Percentiles rank a stretch among this genome's conserved stretches.
phyloP scores from a whole-genome alignment of 2,797 vertebrate species.

The Melanotaenia pygmaea region DNA sequence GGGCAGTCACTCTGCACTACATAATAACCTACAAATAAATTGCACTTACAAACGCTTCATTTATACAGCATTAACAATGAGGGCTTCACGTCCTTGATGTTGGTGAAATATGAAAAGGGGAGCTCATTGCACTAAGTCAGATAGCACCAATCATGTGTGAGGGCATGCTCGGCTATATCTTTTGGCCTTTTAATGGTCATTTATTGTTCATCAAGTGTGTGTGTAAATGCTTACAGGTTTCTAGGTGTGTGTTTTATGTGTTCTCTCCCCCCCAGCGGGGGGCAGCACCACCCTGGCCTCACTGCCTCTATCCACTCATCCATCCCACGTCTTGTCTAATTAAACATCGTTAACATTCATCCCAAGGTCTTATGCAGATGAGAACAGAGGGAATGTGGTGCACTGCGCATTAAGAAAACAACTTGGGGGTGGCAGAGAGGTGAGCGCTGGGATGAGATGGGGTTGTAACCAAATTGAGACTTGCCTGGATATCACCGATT shows the following conservation, averaged over 20 bases:
- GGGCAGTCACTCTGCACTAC: slow-evolving; percentile 58
- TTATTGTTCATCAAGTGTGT: slow-evolving; percentile 67
- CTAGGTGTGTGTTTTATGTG: slow-evolving; percentile 60
- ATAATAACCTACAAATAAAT: slow-evolving; percentile 59
- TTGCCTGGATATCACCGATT: slow-evolving; percentile 83
- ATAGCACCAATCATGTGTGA: slow-evolving; percentile 60
- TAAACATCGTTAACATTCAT: slow-evolving; percentile 89
- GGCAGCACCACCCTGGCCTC: slow-evolving; percentile 76
- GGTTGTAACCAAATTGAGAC: slow-evolving; percentile 84
- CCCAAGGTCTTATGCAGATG: slow-evolving; percentile 90
- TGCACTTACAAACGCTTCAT: slow-evolving; percentile 64
- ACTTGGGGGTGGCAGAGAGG: slow-evolving; percentile 78
- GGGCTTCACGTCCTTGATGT: slow-evolving; percentile 58
- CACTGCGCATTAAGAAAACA: slow-evolving; percentile 86
- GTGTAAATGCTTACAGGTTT: slow-evolving; percentile 25
- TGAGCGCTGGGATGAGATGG: slow-evolving; percentile 67
- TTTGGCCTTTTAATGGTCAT: slow-evolving; percentile 76
- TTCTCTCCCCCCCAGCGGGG: slow-evolving; percentile 72
- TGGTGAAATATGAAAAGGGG: slow-evolving; percentile 58
- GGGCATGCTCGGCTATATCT: slow-evolving; percentile 60
- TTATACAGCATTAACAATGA: slow-evolving; percentile 58
- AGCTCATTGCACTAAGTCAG: slow-evolving; percentile 36
- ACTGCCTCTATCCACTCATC: slow-evolving; percentile 78
- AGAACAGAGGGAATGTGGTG: slow-evolving; percentile 84
- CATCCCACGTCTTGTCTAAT: slow-evolving; percentile 86